Conservation (phyloP, 1,140 invertebrate genomes). For the Ostrea denselamellosa region DNA sequence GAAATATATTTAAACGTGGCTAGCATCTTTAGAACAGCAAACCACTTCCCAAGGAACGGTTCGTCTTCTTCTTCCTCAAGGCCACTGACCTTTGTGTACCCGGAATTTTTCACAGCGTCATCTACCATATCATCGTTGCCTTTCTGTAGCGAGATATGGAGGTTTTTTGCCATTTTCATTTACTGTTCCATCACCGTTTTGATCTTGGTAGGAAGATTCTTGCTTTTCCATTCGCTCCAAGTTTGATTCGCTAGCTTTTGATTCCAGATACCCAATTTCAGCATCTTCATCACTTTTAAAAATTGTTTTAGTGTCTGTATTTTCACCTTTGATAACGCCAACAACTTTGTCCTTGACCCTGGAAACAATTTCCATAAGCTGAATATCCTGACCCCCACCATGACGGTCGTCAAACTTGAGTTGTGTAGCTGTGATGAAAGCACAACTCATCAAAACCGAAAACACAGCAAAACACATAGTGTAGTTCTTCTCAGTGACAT, state of each 20-base stretch:
- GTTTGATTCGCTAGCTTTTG: conserved; percentile 47
- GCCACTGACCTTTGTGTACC: conserved; percentile 31
- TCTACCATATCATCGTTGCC: conserved; percentile 71
- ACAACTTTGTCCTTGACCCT: conserved; percentile 72
- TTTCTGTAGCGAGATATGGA: conserved; percentile 67
- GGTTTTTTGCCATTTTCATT: conserved; percentile 52
- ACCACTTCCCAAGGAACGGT: conserved; percentile 73
- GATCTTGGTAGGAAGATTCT: not conserved
- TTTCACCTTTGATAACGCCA: conserved; percentile 66
- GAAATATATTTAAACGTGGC: conserved; percentile 78
- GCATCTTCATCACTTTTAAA: conserved; percentile 71
- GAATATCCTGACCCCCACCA: conserved; percentile 61
- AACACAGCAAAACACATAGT: conserved; percentile 99
- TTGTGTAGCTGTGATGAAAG: conserved; percentile 94
- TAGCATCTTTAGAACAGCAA: conserved; percentile 74
- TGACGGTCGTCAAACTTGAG: conserved; percentile 80
- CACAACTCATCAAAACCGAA: conserved; percentile 96
- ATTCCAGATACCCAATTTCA: conserved; percentile 56
- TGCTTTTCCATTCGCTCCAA: conserved; percentile 7
- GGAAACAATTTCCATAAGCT: conserved; percentile 64
- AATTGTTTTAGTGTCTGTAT: conserved; percentile 63
- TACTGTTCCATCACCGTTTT: conserved; percentile 32
- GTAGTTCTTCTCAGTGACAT: conserved; percentile 91
- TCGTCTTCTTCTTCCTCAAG: conserved; percentile 62
- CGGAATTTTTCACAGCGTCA: conserved; percentile 67